phyloP scores from a whole-genome alignment of 2,797 vertebrate genomes.

The Melanotaenia maccullochi region DNA sequence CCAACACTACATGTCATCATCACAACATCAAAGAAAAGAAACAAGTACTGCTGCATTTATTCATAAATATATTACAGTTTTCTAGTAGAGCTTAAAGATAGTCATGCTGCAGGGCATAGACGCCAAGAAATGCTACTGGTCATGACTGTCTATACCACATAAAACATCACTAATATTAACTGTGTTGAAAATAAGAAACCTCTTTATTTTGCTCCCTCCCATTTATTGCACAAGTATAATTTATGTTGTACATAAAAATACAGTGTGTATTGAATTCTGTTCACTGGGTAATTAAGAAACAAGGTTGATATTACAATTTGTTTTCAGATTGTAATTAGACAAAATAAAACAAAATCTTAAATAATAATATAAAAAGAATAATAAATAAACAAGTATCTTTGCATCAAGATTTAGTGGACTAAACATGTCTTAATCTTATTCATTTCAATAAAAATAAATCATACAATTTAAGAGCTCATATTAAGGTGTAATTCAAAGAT shows the following conservation, averaged over 20 bases:
- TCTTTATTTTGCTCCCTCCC: neutral
- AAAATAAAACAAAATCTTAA: neutral
- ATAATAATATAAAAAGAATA: too few species aligned
- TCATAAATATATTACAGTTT: neutral
- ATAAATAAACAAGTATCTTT: neutral
- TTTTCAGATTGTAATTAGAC: too few species aligned
- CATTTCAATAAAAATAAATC: neutral
- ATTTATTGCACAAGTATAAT: neutral
- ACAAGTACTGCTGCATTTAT: constrained; percentile 48
- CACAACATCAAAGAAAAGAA: constrained; percentile 57
- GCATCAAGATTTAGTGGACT: neutral
- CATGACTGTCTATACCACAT: neutral
- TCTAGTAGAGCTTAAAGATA: neutral
- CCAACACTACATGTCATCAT: constrained; percentile 29
- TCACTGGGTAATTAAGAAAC: neutral
- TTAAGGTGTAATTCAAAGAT: neutral
- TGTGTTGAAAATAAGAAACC: neutral
- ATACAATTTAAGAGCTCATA: neutral
- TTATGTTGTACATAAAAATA: too few species aligned
- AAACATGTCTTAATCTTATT: too few species aligned
- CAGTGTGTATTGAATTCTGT: too few species aligned
- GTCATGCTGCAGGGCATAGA: neutral
- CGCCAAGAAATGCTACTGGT: neutral
- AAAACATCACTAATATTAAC: neutral
- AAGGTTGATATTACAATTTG: too few species aligned